Percentiles rank a stretch among this genome's conserved stretches.
phyloP scores from a whole-genome alignment of 1,140 invertebrate genomes.

The Bombus affinis region DNA sequence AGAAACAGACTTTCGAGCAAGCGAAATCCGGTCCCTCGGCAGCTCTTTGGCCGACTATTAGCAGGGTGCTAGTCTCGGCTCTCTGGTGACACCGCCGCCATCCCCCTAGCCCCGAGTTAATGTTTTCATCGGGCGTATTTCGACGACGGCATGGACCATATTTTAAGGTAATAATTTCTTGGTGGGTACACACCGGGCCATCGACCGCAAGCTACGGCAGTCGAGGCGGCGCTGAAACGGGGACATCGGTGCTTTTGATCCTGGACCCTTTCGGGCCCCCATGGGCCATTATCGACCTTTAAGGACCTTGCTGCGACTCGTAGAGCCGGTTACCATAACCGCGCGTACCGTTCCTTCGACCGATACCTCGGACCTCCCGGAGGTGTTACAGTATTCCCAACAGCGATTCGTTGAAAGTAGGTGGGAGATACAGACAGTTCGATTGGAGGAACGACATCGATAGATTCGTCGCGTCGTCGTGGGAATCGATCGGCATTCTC shows the following conservation, averaged over 20 bases:
- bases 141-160: conserved; percentile 52
- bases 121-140: conserved; percentile 67
- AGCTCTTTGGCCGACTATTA: not conserved
- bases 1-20: not conserved
- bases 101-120: conserved; percentile 40
- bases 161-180: conserved; percentile 66
- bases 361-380: conserved; percentile 66
- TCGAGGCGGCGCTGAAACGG: conserved; percentile 64
- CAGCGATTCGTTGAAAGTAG: conserved; percentile 28
- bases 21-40: not conserved
- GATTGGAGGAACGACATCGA: conserved; percentile 37
- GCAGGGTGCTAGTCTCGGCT: not conserved
- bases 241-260: conserved; percentile 75
- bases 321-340: conserved; percentile 75
- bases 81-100: conserved; percentile 32
- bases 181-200: conserved; percentile 51
- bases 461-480: conserved; percentile 42
- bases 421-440: not conserved
- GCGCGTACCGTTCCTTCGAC: conserved; percentile 71
- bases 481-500: conserved; percentile 32
- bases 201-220: conserved; percentile 46
- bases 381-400: conserved; percentile 62
- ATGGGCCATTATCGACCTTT: conserved; percentile 77
- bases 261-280: conserved; percentile 59
- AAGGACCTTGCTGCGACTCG: conserved; percentile 78